A percentile compares a stretch with the other conserved stretches of the same genome.
phyloP scores from a whole-genome alignment of 2,113 vertebrate species.

The Alouatta palliata region DNA sequence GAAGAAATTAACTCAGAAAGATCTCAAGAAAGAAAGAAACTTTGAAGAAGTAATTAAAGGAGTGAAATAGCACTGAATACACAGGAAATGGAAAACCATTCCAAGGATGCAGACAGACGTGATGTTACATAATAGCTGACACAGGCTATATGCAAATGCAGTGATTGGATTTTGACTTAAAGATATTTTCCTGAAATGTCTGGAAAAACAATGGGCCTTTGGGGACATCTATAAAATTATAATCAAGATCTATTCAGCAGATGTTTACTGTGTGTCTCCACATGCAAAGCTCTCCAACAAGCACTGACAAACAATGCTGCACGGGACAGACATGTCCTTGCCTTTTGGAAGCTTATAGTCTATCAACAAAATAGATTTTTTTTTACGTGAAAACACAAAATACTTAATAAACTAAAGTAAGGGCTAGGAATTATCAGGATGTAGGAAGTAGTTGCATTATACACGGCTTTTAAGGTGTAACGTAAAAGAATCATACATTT shows the following conservation, averaged over 20 bases:
- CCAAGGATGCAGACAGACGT: constrained; percentile 18
- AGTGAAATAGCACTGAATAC: constrained; percentile 30
- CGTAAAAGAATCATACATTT: neutral
- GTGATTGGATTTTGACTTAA: constrained; percentile 12
- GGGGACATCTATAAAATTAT: neutral
- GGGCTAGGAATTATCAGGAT: neutral
- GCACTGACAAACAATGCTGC: neutral
- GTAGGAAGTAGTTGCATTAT: neutral
- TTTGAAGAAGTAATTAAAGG: constrained; percentile 56
- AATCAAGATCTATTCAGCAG: neutral
- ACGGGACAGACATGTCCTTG: neutral
- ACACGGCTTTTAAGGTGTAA: neutral
- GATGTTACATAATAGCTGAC: constrained; percentile 25
- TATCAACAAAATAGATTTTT: neutral
- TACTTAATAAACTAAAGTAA: neutral
- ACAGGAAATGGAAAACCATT: constrained; percentile 56
- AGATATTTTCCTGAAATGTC: constrained; percentile 37
- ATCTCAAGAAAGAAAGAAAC: constrained; percentile 60
- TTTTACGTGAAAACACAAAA: neutral
- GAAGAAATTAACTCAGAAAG: constrained; percentile 65
- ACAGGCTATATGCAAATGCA: constrained; percentile 26
- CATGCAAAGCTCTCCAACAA: neutral
- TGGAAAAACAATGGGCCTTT: constrained; percentile 12
- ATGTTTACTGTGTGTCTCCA: neutral
- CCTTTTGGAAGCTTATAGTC: neutral